These are phyloP conservation scores for Gallinago undulata DNA, from an alignment of 2,113 vertebrate genomes.

Conservation along the genomic window DNA sequence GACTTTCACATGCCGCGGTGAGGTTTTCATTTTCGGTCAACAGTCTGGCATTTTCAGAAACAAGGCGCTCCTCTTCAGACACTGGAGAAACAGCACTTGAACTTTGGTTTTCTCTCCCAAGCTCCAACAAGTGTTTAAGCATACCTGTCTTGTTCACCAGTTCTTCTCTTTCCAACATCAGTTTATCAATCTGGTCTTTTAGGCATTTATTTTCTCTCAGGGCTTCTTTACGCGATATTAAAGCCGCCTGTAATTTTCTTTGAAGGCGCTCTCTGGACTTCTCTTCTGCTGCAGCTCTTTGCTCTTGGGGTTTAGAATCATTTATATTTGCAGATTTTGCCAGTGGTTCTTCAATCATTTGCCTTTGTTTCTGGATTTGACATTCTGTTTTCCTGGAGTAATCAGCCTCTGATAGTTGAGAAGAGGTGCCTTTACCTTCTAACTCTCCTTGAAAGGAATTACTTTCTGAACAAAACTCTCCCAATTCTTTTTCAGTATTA, in stretches of 20 bases:
- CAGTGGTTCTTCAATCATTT: constrained; percentile 33
- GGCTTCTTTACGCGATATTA: constrained; percentile 85
- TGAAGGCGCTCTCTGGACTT: constrained; percentile 74
- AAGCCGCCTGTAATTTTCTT: constrained; percentile 84
- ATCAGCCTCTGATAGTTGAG: not conserved
- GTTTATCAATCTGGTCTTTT: constrained; percentile 70
- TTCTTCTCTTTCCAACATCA: constrained; percentile 65
- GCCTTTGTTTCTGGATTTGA: constrained; percentile 67
- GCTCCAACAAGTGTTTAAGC: constrained; percentile 57
- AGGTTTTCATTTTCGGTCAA: constrained; percentile 82
- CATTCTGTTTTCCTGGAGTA: constrained; percentile 62
- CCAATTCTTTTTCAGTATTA: not conserved
- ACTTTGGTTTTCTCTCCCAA: constrained; percentile 66
- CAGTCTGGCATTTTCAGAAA: constrained; percentile 70
- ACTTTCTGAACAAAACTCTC: not conserved
- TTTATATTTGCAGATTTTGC: constrained; percentile 43
- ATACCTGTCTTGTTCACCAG: constrained; percentile 46
- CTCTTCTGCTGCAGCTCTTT: constrained; percentile 40
- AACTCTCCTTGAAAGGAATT: constrained; percentile 22
- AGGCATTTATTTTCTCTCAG: constrained; percentile 79
- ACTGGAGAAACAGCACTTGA: not conserved
- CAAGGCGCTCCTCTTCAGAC: constrained; percentile 62
- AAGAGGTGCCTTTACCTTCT: not conserved
- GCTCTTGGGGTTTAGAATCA: constrained; percentile 62
- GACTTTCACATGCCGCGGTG: constrained; percentile 83